Percentiles rank a stretch among this genome's conserved stretches.
phyloP scores from a whole-genome alignment of 1,140 invertebrate species.

The Tetramorium alpestre region DNA sequence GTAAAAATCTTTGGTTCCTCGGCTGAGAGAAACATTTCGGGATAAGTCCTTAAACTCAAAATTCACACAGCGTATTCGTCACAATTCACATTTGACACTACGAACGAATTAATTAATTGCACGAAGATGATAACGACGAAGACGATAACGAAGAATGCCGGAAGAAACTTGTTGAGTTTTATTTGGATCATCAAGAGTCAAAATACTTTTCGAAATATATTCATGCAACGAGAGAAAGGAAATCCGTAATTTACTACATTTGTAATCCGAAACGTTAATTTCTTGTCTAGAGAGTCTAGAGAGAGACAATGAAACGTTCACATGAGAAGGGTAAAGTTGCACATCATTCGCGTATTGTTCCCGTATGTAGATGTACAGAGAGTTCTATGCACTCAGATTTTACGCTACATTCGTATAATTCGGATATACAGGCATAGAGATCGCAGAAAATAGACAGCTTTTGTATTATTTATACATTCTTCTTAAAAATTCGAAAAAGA shows the following conservation, averaged over 20 bases:
- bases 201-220: conserved; percentile 12
- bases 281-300: not conserved
- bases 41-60: conserved; percentile 23
- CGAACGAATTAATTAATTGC: conserved; percentile 32
- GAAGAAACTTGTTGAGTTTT: not conserved
- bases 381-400: conserved; percentile 14
- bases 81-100: conserved; percentile 5
- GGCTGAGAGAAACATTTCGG: conserved; percentile 43
- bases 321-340: not conserved
- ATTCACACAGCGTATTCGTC: conserved; percentile 8
- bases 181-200: conserved; percentile 9
- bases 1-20: conserved; percentile 66
- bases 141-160: conserved; percentile 23
- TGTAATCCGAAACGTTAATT: conserved; percentile 36
- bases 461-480: conserved; percentile 27
- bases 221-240: conserved; percentile 6
- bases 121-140: conserved; percentile 15
- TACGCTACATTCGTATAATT: conserved; percentile 58
- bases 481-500: conserved; percentile 56
- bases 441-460: conserved; percentile 69
- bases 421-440: conserved; percentile 68
- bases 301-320: conserved; percentile 34
- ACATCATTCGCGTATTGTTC: conserved; percentile 35
- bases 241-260: not conserved
- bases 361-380: conserved; percentile 3